Base-by-base conservation (phyloP, 2,888 invertebrate genomes). In the Platycheirus albimanus region DNA sequence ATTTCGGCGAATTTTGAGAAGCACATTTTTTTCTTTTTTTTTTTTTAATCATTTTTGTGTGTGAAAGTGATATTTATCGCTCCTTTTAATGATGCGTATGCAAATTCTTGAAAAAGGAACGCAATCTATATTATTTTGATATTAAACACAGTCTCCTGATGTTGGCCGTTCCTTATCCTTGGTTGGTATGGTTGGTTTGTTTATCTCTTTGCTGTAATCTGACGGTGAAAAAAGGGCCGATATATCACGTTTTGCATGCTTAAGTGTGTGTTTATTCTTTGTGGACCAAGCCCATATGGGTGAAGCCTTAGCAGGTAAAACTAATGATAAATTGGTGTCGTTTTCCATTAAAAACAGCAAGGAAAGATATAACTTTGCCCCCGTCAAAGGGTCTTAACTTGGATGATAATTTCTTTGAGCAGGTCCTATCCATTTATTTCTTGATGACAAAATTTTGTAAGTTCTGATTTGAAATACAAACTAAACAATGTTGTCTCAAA, bases 31-130 rank as follows among this genome's bases (percentile, higher is more conserved):
- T 45, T 45, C 17, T 24, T n/a, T 10, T 30, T 43, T 3, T 11
- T 45, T 5, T 10, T 43, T 43, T 15, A 38, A 41, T 52, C 54
- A 54, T 38, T 70, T 64, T 49, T 63, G 64, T 58, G 61, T 80
- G 64, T 75, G 56, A 66, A 80, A 80, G 56, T 70, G 51, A 80
- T 80, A 33, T 54, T 75, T 80, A 75, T 80, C 78, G 43, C 11
- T 3, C 20, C 6, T 28, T 10, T 15, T 30, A 1, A 2, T 7
- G 30, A 13, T 33, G 30, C 28, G 30, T 19, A 61, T 66, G 78
- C 78, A 66, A 78, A 78, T 66, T 51, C 30, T n/a, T 8, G 7
- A 33, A 8, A 33, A 8, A 8, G 7, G 10, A 41, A 33, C 33
- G 11, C 11, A 28, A 28, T 24, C 38, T 30, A 15, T 19, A 8